A percentile compares a stretch with the other conserved stretches of the same genome.
These are phyloP conservation scores for Hetaerina americana DNA, from an alignment of 1,140 invertebrate genomes.

Conservation along the genomic window DNA sequence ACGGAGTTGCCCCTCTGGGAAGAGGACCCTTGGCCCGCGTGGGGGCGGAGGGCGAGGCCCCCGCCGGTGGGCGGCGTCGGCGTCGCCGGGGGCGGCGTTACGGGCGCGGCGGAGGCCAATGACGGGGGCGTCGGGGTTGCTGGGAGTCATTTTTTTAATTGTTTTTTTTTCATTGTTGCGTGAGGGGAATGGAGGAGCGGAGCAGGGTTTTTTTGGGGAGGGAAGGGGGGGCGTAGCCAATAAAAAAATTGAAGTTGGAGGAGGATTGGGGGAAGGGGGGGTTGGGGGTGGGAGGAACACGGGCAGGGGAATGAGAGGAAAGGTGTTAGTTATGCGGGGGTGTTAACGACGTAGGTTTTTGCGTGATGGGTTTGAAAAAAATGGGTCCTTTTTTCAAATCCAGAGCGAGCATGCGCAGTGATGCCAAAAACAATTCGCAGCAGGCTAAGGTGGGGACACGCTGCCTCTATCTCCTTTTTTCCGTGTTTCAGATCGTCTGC, in stretches of 20 bases:
- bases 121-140: slow-evolving; percentile 11
- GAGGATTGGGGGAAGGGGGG: no score
- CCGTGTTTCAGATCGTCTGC: no score
- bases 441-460: no score
- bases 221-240: no score
- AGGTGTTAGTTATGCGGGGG: slow-evolving; percentile 2
- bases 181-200: no score
- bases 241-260: no score
- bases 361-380: background rate
- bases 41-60: background rate
- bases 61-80: background rate
- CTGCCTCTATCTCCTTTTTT: no score
- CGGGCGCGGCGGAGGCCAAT: slow-evolving; percentile 6
- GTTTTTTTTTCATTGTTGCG: no score
- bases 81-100: slow-evolving; percentile 9
- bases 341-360: slow-evolving; percentile 9
- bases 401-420: background rate
- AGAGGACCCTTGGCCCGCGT: slow-evolving; percentile 1
- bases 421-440: no score
- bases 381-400: background rate
- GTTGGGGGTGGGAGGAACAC: no score
- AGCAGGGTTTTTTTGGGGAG: no score
- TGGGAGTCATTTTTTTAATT: no score
- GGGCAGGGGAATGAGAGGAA: slow-evolving; percentile 3
- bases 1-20: slow-evolving; percentile 10